phyloP scores from a whole-genome alignment of 2,113 vertebrate species.

The Vidua chalybeata region DNA sequence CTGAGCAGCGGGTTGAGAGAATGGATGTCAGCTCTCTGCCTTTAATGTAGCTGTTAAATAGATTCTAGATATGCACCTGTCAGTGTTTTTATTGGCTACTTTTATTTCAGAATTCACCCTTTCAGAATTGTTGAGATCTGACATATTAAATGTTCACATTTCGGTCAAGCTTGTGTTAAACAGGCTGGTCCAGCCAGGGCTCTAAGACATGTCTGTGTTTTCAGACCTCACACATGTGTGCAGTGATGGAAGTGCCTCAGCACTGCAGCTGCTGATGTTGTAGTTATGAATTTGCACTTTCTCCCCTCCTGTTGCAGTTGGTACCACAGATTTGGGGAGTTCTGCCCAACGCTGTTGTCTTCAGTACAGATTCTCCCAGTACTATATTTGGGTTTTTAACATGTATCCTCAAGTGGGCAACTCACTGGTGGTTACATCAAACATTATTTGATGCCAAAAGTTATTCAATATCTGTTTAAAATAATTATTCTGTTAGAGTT shows the following conservation, averaged over 20 bases:
- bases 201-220: not conserved
- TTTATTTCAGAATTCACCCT: not conserved
- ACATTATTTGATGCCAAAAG: not conserved
- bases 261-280: not conserved
- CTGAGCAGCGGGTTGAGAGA: not conserved
- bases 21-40: not conserved
- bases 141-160: not conserved
- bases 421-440: not conserved
- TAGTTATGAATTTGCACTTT: not conserved
- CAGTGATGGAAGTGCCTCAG: not conserved
- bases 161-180: not conserved
- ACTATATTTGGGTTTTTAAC: not conserved
- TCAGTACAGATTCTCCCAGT: not conserved
- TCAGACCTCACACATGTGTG: not conserved
- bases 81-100: not conserved
- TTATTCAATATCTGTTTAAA: not conserved
- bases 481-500: not conserved
- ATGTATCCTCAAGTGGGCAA: not conserved
- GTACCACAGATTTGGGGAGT: not conserved
- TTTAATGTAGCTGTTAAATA: not conserved
- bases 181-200: not conserved
- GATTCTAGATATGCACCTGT: not conserved
- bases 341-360: rapidly evolving
- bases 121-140: not conserved
- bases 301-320: not conserved